Evolutionary conservation across 2,113 vertebrate genomes (phyloP).

Genomic region (Ammodytes marinus): DNA sequence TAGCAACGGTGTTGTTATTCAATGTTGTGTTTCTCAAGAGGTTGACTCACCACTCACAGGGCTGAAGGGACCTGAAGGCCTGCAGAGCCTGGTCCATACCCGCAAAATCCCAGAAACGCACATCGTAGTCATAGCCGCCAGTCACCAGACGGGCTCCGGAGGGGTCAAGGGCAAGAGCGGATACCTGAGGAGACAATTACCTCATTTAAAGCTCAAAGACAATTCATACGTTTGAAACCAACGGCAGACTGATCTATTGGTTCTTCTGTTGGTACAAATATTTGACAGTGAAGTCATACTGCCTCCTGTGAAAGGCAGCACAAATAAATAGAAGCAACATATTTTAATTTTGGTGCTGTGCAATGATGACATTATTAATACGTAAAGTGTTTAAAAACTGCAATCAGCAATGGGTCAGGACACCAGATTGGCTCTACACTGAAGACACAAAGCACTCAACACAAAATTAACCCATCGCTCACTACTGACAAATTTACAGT

Average conservation of each 20-base stretch:
- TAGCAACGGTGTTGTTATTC: slow-evolving; percentile 64
- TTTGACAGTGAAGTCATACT: slow-evolving; percentile 16
- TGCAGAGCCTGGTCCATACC: slow-evolving; percentile 96
- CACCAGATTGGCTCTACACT: not conserved
- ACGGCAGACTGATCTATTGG: not conserved
- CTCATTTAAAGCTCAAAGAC: not conserved
- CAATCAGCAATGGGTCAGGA: slow-evolving; percentile 18
- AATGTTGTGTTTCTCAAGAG: slow-evolving; percentile 42
- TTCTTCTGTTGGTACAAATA: not conserved
- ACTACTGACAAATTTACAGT: not conserved
- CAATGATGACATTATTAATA: not conserved
- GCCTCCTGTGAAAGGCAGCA: slow-evolving; percentile 2
- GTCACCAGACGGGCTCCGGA: slow-evolving; percentile 96
- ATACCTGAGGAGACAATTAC: slow-evolving; percentile 85
- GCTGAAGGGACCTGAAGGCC: slow-evolving; percentile 94
- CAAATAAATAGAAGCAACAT: slow-evolving; percentile 20
- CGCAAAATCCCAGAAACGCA: slow-evolving; percentile 98
- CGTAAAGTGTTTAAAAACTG: not conserved
- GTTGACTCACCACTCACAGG: slow-evolving; percentile 93
- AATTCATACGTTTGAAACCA: not conserved
- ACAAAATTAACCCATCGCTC: not conserved
- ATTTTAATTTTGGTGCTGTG: slow-evolving; percentile 15
- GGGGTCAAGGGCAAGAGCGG: slow-evolving; percentile 94
- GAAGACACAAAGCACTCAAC: not conserved
- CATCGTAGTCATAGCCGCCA: slow-evolving; percentile 94